Evolutionary conservation across 2,888 invertebrate genomes (phyloP).

Genomic region (Pseudoips prasinana): DNA sequence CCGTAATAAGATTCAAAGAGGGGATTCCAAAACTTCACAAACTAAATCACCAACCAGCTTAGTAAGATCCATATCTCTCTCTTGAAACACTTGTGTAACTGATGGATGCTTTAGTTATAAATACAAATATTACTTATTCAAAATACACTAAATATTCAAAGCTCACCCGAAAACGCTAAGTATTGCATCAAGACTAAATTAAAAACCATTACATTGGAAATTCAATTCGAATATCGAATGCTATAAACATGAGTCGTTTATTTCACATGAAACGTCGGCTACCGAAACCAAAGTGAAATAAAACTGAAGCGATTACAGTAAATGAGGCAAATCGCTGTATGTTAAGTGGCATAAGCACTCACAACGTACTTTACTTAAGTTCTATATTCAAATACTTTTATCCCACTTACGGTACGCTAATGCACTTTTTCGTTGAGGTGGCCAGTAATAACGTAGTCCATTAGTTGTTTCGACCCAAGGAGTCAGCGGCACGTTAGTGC

Average conservation of each 20-base stretch:
- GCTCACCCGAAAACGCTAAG: conserved; percentile 18
- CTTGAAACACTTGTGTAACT: conserved; percentile 23
- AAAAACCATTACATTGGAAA: conserved; percentile 42
- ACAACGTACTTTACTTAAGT: conserved; percentile 69
- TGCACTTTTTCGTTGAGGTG: conserved; percentile 75
- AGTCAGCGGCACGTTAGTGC: conserved; percentile 44
- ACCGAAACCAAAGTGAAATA: conserved; percentile 46
- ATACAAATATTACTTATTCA: conserved; percentile 25
- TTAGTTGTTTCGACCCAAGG: conserved; percentile 65
- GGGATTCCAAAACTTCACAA: conserved; percentile 57
- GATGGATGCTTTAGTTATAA: conserved; percentile 21
- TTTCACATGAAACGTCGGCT: conserved; percentile 38
- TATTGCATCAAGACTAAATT: conserved; percentile 35
- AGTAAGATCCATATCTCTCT: conserved; percentile 37
- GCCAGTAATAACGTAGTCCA: conserved; percentile 70
- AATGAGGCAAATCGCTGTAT: conserved; percentile 68
- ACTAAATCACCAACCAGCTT: conserved; percentile 53
- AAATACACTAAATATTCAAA: conserved; percentile 26
- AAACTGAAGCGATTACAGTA: conserved; percentile 63
- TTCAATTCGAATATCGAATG: conserved; percentile 45
- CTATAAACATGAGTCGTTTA: conserved; percentile 43
- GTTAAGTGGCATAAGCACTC: conserved; percentile 71
- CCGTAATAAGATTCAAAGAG: conserved; percentile 67
- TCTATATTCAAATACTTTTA: conserved; percentile 78
- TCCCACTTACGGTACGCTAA: conserved; percentile 73